Evolutionary conservation across 2,888 invertebrate species (phyloP), one percentile per base, ranked within the genome.

Genomic region (Drosophila lutescens): DNA sequence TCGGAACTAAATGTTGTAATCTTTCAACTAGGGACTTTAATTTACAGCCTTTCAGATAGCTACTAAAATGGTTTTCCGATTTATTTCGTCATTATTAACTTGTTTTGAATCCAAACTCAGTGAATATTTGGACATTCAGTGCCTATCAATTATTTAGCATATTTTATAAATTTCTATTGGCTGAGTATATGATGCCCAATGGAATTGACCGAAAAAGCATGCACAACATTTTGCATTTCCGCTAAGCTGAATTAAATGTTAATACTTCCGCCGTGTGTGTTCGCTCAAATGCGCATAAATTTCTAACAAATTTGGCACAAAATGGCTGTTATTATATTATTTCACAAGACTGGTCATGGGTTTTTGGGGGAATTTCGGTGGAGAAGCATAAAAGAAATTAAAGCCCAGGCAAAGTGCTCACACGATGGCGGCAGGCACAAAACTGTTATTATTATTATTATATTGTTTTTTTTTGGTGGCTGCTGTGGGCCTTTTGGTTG

Each of bases 271-370:
- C 30, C 49, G 23, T 12, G 12, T 41, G 53, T 41, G 53, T 41
- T 41, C 40, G 59, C 65, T 51, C 69, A 61, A 44, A 55, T 63
- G 68, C 65, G 73, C 76, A 65, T 72, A 66, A 78, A 74, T 76
- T 76, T 70, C 76, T 68, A 76, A 78, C 79, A 78, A 86, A 86
- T 81, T 81, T 79, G 71, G 69, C 85, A 76, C 85, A 84, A 84
- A 81, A 86, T 63, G 47, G 76, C 74, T 81, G 78, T 80, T 79
- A 82, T 82, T 83, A 71, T 76, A 79, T 79, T 77, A 86, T 79
- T 75, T 71, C 77, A 70, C 47, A 63, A 71, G 69, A 55, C 58
- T 58, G 71, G 63, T 67, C 49, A 43, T 34, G 26, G 58, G 55
- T 41, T 57, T 63, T 59, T 17, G 54, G 47, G 23, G 34, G 36